A percentile compares a stretch with the other conserved stretches of the same genome.
phyloP scores from a whole-genome alignment of 2,888 invertebrate species.

The Scelioninae gen. 2 region DNA sequence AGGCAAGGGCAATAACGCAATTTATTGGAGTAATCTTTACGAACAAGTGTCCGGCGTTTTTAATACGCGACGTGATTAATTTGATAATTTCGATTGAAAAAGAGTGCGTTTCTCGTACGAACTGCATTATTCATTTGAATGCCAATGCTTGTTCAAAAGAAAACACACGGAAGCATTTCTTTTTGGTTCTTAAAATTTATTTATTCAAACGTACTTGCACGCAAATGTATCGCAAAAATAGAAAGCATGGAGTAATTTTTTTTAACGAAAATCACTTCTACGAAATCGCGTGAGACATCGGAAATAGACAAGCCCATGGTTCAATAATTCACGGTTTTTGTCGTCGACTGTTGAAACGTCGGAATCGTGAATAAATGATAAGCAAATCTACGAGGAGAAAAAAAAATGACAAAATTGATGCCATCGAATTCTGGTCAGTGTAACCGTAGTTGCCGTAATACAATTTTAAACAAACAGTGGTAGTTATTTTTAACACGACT shows the following conservation, averaged over 20 bases:
- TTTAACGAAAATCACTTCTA: constrained; percentile 32
- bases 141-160: not conserved
- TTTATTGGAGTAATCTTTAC: constrained; percentile 40
- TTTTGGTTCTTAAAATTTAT: constrained; percentile 5
- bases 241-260: constrained; percentile 17
- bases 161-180: constrained; percentile 12
- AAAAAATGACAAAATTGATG: too few relatives aligned
- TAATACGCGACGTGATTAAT: constrained; percentile 38
- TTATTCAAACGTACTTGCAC: constrained; percentile 9
- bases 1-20: constrained; percentile 16
- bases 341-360: constrained; percentile 31
- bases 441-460: too few relatives aligned
- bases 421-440: too few relatives aligned
- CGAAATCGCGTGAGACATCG: constrained; percentile 51
- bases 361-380: constrained; percentile 32
- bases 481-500: too few relatives aligned
- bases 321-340: constrained; percentile 53
- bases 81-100: constrained; percentile 40
- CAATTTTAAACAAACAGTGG: too few relatives aligned
- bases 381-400: constrained; percentile 19
- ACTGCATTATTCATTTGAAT: constrained; percentile 25
- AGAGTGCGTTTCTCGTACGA: constrained; percentile 3
- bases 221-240: constrained; percentile 12
- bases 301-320: constrained; percentile 47
- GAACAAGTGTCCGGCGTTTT: constrained; percentile 23